Percentiles rank a stretch among this genome's conserved stretches.
phyloP scores from a whole-genome alignment of 2,113 vertebrate species.

The Tympanuchus pallidicinctus region DNA sequence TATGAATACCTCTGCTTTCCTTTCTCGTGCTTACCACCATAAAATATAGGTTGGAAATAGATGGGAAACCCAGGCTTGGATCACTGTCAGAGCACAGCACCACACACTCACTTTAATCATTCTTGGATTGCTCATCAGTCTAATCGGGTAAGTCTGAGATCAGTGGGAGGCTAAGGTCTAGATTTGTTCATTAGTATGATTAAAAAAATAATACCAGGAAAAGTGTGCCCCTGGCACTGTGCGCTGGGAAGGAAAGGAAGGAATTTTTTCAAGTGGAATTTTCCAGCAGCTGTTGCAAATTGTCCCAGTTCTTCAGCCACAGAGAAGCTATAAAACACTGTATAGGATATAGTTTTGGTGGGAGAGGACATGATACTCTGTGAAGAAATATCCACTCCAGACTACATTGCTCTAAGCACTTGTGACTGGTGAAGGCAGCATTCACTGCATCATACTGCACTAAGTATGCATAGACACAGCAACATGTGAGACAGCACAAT shows the following conservation, averaged over 20 bases:
- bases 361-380: neutral
- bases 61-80: neutral
- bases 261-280: neutral
- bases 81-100: neutral
- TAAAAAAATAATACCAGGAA: slow-evolving; percentile 6
- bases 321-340: neutral
- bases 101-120: neutral
- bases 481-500: neutral
- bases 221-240: accelerated
- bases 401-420: neutral
- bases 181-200: neutral
- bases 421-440: neutral
- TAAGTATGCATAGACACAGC: neutral
- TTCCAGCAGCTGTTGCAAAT: neutral
- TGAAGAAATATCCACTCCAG: neutral
- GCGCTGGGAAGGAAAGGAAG: neutral
- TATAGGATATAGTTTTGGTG: accelerated
- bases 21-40: neutral
- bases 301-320: neutral
- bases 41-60: neutral
- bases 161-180: neutral
- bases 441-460: neutral
- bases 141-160: neutral
- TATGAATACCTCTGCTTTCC: neutral
- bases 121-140: neutral